Evolutionary conservation across 2,888 invertebrate genomes (phyloP), one percentile per base, ranked within the genome.

Genomic region (Thera britannica): DNA sequence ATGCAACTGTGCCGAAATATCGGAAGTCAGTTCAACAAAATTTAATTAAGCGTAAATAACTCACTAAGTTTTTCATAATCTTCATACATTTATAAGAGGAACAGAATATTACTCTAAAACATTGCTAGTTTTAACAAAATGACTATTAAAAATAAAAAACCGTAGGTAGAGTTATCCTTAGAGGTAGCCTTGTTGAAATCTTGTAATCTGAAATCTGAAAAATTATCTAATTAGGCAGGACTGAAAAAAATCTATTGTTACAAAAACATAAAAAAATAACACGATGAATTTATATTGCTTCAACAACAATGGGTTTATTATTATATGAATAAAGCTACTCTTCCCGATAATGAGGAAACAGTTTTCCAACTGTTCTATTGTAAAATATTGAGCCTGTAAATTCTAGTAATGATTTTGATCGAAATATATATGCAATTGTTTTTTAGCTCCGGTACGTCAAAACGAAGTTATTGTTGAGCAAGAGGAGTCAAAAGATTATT

Each of bases 181-280:
- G 88, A 79, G 67, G 75, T 79, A 41, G 86, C 92, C 71, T 79
- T 79, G 84, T 89, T 92, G 87, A 87, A 92, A 83, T 93, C 92
- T 88, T 93, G 93, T 88, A 93, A 86, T 80, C 93, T 90, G 89
- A 93, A 93, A 92, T 93, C 93, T 93, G 77, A 88, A 73, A 69
- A 41, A 62, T 62, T 11, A 7, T 34, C 34, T 62, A 59, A 62
- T 69, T 54, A 68, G 54, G 12, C 41, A 65, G 54, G 11, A 56
- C 3, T 35, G 34, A 49, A 59, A 55, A 55, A 51, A 62, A 66
- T 58, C 48, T 35, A 12, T 58, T 62, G 12, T 34, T 41, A 46
- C 52, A 65, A 88, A 85, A 85, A 77, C 34, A 48, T n/a, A 35
- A 6, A 48, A 62, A 54, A 46, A 4, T 57, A 11, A 7, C 12